Conservation (phyloP, 2,888 invertebrate genomes). For the Elysia crispata region DNA sequence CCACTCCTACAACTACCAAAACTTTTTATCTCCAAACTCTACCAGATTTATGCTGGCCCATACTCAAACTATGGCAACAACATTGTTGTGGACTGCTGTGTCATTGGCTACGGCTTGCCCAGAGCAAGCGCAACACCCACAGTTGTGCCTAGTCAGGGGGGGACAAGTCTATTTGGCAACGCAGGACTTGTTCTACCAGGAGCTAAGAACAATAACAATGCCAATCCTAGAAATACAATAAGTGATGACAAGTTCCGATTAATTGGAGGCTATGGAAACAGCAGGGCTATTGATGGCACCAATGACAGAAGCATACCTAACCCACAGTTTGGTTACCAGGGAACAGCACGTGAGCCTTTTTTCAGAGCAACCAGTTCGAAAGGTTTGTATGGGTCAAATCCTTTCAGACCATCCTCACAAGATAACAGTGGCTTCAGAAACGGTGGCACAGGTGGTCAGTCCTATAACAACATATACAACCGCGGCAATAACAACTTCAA, state of each 20-base stretch:
- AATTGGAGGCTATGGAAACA: background rate
- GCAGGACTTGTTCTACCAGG: background rate
- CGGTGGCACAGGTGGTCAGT: too few species aligned
- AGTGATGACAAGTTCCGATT: background rate
- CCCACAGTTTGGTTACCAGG: too few species aligned
- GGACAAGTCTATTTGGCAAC: too few species aligned
- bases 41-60: slow-evolving; percentile 13
- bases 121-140: background rate
- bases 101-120: slow-evolving; percentile 15
- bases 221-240: background rate
- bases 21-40: too few species aligned
- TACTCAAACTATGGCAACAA: slow-evolving; percentile 12
- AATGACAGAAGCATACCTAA: too few species aligned
- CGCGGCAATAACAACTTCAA: slow-evolving; percentile 3
- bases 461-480: slow-evolving; percentile 14
- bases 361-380: too few species aligned
- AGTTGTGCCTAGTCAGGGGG: too few species aligned
- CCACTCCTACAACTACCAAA: background rate
- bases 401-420: too few species aligned
- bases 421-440: too few species aligned
- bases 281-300: too few species aligned
- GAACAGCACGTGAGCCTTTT: too few species aligned
- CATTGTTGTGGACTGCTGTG: slow-evolving; percentile 14
- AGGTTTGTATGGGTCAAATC: too few species aligned
- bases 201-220: background rate